Base-by-base conservation (phyloP, 2,113 vertebrate species). In the Laticauda laticaudata region DNA sequence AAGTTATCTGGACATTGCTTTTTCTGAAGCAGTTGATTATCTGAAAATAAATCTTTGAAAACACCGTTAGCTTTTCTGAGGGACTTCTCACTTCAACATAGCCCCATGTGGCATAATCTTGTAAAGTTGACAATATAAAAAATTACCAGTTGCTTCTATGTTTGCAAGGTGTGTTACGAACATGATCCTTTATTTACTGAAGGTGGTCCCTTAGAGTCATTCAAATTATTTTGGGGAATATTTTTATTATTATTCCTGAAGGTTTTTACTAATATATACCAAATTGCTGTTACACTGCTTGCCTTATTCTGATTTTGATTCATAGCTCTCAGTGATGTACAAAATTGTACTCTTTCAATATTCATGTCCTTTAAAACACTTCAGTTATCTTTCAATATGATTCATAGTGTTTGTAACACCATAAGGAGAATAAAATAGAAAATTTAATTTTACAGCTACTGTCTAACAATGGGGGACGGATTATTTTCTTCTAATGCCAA, bases 401-500 rank as follows among this genome's bases (percentile, higher is more conserved):
- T n/a, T 24, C 45, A 87, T 61, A n/a, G 86, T 20, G 87, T 92
- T 21, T 59, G 24, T 86, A 91, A 5, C 43, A 5, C 2, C 20
- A 1, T 39, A 48, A 87, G 3, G 45, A 87, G 87, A 64, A 87
- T n/a, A 39, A 86, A 87, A 64, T 24, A 51, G 43, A 45, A 87
- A 92, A 34, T 48, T 29, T 34, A 87, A 10, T 45, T 29, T 20
- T 45, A 26, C 55, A 24, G 51, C 61, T 0, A 0, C 43, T 95
- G 93, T 92, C 91, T 0, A 94, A 90, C 87, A 97, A 54, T 54
- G 94, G 64, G 64, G 51, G 89, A 56, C 93, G 92, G 95, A 92
- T 95, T 92, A 93, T 88, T 90, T 59, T 93, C 54, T 57, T 88
- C 75, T 95, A 93, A 4, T 93, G 93, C 89, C 92, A 94, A 61